Conservation (phyloP, 2,113 vertebrate species). For the Corapipo altera region DNA sequence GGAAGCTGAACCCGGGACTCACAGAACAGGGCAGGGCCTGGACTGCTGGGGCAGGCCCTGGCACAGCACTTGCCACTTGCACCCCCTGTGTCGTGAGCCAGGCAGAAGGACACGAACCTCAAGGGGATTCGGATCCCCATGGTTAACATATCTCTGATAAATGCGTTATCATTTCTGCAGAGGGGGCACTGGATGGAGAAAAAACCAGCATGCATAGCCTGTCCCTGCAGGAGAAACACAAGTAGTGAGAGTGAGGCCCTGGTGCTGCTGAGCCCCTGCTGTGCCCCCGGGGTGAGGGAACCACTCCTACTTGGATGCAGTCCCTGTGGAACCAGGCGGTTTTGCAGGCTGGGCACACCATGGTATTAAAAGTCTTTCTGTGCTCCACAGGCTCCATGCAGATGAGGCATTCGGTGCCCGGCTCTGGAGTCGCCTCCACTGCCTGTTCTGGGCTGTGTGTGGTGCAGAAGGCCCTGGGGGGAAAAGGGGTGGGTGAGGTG, state of each 20-base stretch:
- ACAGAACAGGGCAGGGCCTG: accelerated
- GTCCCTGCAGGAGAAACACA: too few relatives aligned
- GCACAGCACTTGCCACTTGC: neutral
- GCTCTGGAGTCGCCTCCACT: accelerated
- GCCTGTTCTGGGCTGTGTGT: neutral
- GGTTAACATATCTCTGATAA: neutral
- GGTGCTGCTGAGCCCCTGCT: too few relatives aligned
- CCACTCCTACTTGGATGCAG: neutral
- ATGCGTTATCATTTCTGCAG: too few relatives aligned
- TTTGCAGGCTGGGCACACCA: neutral
- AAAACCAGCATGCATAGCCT: too few relatives aligned
- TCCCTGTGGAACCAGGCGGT: neutral
- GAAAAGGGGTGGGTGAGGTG: neutral
- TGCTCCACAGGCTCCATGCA: neutral
- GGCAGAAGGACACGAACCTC: neutral
- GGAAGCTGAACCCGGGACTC: neutral
- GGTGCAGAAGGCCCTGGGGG: neutral
- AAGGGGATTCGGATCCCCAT: neutral
- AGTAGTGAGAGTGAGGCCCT: too few relatives aligned
- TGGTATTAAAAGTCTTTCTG: accelerated
- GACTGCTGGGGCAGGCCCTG: neutral
- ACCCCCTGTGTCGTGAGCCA: neutral
- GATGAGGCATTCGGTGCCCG: neutral
- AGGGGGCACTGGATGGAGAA: too few relatives aligned
- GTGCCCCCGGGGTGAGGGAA: too few relatives aligned